A percentile compares a stretch with the other conserved stretches of the same genome.
Evolutionary conservation across 2,888 invertebrate genomes (phyloP).

Genomic region (Idaea biselata): DNA sequence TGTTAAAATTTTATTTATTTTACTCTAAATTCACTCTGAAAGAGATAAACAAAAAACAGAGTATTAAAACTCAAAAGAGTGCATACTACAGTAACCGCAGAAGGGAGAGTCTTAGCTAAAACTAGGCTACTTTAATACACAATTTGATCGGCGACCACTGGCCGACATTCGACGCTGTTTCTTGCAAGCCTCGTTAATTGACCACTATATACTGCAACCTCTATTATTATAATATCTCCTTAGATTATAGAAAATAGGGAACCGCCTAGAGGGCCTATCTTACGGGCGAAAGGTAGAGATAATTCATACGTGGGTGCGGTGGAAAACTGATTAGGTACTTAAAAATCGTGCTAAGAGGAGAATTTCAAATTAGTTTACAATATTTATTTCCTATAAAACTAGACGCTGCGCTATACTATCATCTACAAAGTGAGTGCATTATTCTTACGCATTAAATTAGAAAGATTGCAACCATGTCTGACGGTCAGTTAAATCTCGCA

Average conservation of each 20-base stretch:
- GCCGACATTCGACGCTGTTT: conserved; percentile 46
- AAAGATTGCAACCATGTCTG: conserved; percentile 33
- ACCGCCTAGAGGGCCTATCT: conserved; percentile 72
- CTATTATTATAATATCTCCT: conserved; percentile 69
- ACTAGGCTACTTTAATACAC: conserved; percentile 19
- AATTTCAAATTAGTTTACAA: conserved; percentile 1
- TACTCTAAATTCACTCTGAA: no score
- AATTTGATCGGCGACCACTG: conserved; percentile 48
- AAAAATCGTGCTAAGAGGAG: conserved; percentile 33
- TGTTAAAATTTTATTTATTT: no score
- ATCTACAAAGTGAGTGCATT: neutral
- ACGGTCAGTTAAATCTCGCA: conserved; percentile 45
- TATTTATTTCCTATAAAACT: neutral
- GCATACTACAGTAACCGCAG: conserved; percentile 5
- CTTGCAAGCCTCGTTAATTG: conserved; percentile 59
- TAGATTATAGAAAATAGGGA: conserved; percentile 75
- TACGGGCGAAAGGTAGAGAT: conserved; percentile 37
- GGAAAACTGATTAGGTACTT: conserved; percentile 31
- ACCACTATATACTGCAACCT: conserved; percentile 52
- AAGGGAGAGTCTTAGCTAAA: conserved; percentile 5
- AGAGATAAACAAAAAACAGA: neutral
- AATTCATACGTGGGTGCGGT: conserved; percentile 55
- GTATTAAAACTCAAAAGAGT: neutral
- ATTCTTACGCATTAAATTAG: conserved; percentile 27
- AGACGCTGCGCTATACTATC: neutral